phyloP scores from a whole-genome alignment of 1,140 invertebrate genomes.

The Philopotamus ludificatus region DNA sequence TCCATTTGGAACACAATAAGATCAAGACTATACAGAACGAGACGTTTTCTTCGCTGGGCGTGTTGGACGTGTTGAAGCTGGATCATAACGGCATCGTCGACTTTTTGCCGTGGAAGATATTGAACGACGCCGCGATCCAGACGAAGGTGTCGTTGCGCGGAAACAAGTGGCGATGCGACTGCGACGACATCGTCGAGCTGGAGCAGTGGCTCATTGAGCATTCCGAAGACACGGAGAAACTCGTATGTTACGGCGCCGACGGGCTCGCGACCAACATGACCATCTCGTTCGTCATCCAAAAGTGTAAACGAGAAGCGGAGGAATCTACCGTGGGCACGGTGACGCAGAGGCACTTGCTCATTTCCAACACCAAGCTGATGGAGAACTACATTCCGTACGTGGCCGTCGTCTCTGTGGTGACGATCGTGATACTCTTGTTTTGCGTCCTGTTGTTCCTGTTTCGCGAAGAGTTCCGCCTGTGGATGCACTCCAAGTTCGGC shows the following conservation, averaged over 20 bases:
- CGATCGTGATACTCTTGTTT: slow-evolving; percentile 72
- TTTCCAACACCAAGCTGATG: slow-evolving; percentile 53
- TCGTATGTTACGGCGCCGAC: slow-evolving; percentile 53
- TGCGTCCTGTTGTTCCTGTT: slow-evolving; percentile 80
- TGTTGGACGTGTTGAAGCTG: slow-evolving; percentile 73
- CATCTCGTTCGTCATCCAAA: slow-evolving; percentile 50
- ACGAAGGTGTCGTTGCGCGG: slow-evolving; percentile 63
- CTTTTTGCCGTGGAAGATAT: slow-evolving; percentile 71
- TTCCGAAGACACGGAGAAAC: slow-evolving; percentile 53
- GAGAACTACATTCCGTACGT: slow-evolving; percentile 76
- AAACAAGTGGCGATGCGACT: slow-evolving; percentile 75
- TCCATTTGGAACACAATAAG: slow-evolving; percentile 79
- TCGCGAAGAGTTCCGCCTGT: slow-evolving; percentile 80
- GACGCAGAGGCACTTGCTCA: slow-evolving; percentile 57
- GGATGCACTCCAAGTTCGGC: slow-evolving; percentile 86
- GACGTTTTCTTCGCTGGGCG: slow-evolving; percentile 71
- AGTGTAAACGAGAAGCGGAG: slow-evolving; percentile 51
- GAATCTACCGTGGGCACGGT: slow-evolving; percentile 53
- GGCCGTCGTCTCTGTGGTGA: slow-evolving; percentile 71
- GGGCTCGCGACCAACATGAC: slow-evolving; percentile 53
- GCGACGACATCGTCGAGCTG: slow-evolving; percentile 62
- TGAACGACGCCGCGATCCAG: slow-evolving; percentile 55
- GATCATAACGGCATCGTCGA: slow-evolving; percentile 77
- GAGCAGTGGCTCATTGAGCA: slow-evolving; percentile 62
- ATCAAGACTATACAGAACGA: slow-evolving; percentile 72